Conservation (phyloP, 2,888 invertebrate genomes). For the Eubasilissa splendida region DNA sequence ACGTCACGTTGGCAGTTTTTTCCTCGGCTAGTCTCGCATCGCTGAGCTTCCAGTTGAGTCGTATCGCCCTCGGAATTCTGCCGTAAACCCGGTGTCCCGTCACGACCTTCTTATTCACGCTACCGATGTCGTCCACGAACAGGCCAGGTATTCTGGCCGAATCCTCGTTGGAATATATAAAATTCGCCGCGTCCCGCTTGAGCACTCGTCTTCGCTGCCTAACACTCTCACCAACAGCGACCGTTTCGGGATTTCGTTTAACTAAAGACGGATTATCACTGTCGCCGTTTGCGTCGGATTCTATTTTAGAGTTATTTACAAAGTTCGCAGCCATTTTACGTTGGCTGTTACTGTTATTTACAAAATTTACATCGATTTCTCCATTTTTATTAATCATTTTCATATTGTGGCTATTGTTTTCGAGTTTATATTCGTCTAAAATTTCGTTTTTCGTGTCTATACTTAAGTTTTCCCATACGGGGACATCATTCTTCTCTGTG, state of each 20-base stretch:
- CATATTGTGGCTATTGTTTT: constrained; percentile 46
- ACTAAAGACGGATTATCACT: constrained; percentile 42
- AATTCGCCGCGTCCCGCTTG: constrained; percentile 51
- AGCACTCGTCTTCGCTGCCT: constrained; percentile 2
- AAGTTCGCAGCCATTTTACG: neutral
- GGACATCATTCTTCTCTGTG: constrained; percentile 50
- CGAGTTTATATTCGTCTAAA: constrained; percentile 54
- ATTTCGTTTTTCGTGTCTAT: constrained; percentile 54
- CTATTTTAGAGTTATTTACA: constrained; percentile 28
- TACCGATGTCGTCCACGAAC: constrained; percentile 46
- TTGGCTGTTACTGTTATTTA: constrained; percentile 9
- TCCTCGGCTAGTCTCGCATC: constrained; percentile 51
- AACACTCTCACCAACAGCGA: neutral
- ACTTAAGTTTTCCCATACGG: constrained; percentile 53
- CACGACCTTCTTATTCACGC: constrained; percentile 35
- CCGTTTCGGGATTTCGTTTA: constrained; percentile 7
- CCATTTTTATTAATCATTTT: constrained; percentile 33
- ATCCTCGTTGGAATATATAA: constrained; percentile 46
- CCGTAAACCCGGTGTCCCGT: constrained; percentile 50
- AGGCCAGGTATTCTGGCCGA: constrained; percentile 43
- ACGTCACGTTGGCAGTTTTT: constrained; percentile 51
- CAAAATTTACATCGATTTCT: constrained; percentile 46
- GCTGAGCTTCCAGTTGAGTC: constrained; percentile 49
- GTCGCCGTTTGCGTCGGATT: constrained; percentile 9
- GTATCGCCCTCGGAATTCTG: constrained; percentile 31